These are phyloP conservation scores for Megaustenia siamemsis DNA, from an alignment of 2,888 invertebrate genomes.

Conservation along the genomic window DNA sequence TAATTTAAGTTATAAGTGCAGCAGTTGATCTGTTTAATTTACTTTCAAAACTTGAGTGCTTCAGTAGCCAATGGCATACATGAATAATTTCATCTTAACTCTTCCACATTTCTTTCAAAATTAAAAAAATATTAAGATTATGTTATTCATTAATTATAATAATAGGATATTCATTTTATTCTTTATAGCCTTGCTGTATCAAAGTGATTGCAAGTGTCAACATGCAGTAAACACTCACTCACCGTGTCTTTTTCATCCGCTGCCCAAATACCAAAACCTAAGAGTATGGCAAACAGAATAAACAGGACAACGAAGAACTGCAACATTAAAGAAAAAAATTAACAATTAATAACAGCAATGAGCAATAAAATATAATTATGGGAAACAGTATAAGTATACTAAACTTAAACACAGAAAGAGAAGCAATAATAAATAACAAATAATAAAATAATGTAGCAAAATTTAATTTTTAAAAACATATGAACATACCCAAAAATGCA, in stretches of 20 bases:
- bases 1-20: no score
- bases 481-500: no score
- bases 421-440: no score
- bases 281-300: slow-evolving; percentile 88
- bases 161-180: not conserved
- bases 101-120: not conserved
- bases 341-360: not conserved
- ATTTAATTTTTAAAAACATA: no score
- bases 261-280: slow-evolving; percentile 89
- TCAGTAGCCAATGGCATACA: no score
- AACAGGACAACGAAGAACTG: slow-evolving; percentile 89
- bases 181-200: not conserved
- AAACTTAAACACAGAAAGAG: no score
- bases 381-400: no score
- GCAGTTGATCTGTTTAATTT: no score
- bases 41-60: no score
- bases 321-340: slow-evolving; percentile 4
- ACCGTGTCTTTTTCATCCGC: slow-evolving; percentile 85
- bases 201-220: not conserved
- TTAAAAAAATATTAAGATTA: not conserved
- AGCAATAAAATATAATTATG: not conserved
- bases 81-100: no score
- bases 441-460: no score
- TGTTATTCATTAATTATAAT: not conserved
- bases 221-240: slow-evolving; percentile 51